Evolutionary conservation across 2,888 invertebrate genomes (phyloP).

Genomic region (Cephus rjabovi): DNA sequence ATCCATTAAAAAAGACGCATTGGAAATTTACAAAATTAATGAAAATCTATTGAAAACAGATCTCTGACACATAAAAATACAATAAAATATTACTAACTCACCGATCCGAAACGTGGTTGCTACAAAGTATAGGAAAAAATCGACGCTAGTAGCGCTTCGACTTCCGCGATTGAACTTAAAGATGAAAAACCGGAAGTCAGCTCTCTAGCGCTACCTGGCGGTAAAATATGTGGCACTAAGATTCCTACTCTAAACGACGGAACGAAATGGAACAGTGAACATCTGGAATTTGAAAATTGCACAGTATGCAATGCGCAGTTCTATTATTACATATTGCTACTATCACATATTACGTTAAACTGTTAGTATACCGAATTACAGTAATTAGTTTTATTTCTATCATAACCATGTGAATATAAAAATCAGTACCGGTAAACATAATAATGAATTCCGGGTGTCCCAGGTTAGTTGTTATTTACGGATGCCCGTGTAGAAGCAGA

Average conservation of each 20-base stretch:
- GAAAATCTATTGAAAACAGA: no score
- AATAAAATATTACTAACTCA: constrained; percentile 42
- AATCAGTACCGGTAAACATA: not conserved
- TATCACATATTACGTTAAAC: not conserved
- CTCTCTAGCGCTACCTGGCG: not conserved
- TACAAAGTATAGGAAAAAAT: constrained; percentile 46
- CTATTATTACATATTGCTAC: not conserved
- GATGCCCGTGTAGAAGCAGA: not conserved
- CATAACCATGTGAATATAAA: no score
- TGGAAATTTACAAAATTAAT: no score
- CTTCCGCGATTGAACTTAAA: constrained; percentile 28
- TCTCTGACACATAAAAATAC: no score
- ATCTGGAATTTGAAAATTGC: not conserved
- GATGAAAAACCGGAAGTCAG: not conserved
- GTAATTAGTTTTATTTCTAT: no score
- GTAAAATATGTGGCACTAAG: not conserved
- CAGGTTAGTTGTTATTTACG: not conserved
- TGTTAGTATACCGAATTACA: not conserved
- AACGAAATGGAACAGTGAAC: not conserved
- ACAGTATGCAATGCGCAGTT: not conserved
- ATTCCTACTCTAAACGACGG: not conserved
- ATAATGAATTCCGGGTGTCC: not conserved
- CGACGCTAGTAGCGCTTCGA: constrained; percentile 28
- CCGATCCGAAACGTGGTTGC: constrained; percentile 62
- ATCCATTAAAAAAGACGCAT: no score